Evolutionary conservation across 2,113 vertebrate species (phyloP), one percentile per base, ranked within the genome.

Genomic region (Daubentonia madagascariensis): DNA sequence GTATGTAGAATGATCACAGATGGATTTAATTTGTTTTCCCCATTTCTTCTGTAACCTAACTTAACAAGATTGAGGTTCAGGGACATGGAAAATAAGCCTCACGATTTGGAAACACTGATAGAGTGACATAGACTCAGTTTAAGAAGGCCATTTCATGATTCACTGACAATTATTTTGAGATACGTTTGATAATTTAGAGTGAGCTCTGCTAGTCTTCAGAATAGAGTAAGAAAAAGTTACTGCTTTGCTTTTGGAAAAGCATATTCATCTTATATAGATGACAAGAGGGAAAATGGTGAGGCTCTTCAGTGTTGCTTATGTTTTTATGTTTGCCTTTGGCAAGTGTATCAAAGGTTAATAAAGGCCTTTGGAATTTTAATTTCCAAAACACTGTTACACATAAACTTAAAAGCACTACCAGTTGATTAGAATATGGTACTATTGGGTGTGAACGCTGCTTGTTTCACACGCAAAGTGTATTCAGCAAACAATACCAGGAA

Each of bases 401-500:
- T 48, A 94, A 80, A 65, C 83, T 57, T 78, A 85, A 88, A 85
- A 16, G 67, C 57, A 67, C 63, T 76, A 2, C 57, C 50, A 76
- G 57, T 40, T 61, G 32, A 72, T 90, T 85, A 87, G 68, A 50
- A 92, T 85, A 84, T 20, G 16, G 45, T 43, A 32, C 67, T 81
- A 18, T 68, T 0, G 8, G 92, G 80, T 95, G 76, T 87, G 91
- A 96, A 83, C 0, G 2, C 75, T 12, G 12, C 45, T 54, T 40
- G 54, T 85, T 97, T 96, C 92, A 76, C 95, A 96, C 0, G 54
- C 78, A 85, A 72, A 97, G 65, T 72, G 57, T n/a, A 32, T 83
- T 91, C 52, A 70, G 85, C 72, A 95, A 91, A 97, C 95, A 97
- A 98, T 97, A 28, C 95, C 96, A 76, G 97, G 94, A 96, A 52